A percentile compares a stretch with the other conserved stretches of the same genome.
phyloP scores from a whole-genome alignment of 2,888 invertebrate species.

The Cyclophora albipunctata region DNA sequence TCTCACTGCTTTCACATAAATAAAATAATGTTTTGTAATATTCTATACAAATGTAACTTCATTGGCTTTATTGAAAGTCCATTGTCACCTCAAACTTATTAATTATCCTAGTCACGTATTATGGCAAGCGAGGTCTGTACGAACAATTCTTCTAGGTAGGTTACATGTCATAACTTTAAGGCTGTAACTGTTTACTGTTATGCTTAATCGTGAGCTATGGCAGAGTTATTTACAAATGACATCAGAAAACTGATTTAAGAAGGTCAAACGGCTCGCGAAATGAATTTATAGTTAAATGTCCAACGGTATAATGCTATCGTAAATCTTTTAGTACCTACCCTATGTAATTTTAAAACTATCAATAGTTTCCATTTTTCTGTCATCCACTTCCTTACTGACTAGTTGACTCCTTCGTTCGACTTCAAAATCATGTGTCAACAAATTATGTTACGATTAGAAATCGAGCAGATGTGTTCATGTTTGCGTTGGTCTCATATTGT shows the following conservation, averaged over 20 bases:
- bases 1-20: too few relatives aligned
- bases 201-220: conserved; percentile 19
- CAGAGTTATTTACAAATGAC: conserved; percentile 11
- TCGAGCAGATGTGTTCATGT: conserved; percentile 29
- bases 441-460: conserved; percentile 22
- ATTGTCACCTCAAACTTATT: conserved; percentile 33
- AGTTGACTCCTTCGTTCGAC: too few relatives aligned
- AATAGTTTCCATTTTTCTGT: too few relatives aligned
- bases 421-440: conserved; percentile 8
- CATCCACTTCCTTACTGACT: too few relatives aligned
- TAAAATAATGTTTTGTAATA: too few relatives aligned
- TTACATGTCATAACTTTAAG: conserved; percentile 43
- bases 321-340: too few relatives aligned
- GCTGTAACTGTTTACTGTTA: conserved; percentile 48
- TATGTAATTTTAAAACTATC: too few relatives aligned
- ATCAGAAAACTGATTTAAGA: conserved; percentile 4
- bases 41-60: too few relatives aligned
- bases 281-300: too few relatives aligned
- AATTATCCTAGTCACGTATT: conserved; percentile 53
- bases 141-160: conserved; percentile 37
- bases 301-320: too few relatives aligned
- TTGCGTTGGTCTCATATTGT: conserved; percentile 34
- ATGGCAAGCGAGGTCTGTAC: conserved; percentile 51
- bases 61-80: conserved; percentile 27
- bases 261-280: too few relatives aligned